Base-by-base conservation (phyloP, 1,140 invertebrate species). In the Trypoxylus dichotomus region DNA sequence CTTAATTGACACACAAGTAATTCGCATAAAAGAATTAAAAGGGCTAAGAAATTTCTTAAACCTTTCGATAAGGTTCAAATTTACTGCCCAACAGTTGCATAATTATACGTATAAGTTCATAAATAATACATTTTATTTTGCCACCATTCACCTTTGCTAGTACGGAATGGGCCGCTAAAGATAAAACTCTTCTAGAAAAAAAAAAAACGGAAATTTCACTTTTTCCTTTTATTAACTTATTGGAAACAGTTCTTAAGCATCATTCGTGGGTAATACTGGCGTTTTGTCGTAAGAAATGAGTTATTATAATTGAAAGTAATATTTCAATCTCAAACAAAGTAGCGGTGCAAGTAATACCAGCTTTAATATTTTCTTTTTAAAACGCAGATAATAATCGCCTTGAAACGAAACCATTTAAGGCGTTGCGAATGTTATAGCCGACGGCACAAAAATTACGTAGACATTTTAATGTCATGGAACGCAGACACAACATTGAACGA, bases 381-480 rank as follows among this genome's bases (percentile, higher is more conserved):
- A 54, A 27, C 8, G 60, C 24, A 68, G 60, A 68, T 68, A 24
- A 10, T 68, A 68, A 24, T 68, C 24, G 60, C 60, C 60, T 68
- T 68, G 60, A 29, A 68, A 68, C 27, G 60, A 68, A 29, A 24
- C 60, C 60, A 29, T 68, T 68, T 68, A 68, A 24, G 19, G 19
- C 24, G 60, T 68, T 25, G 21, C 19, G 27, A 68, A 68, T 68
- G 60, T 68, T 24, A 27, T 24, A 68, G 19, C 24, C 60, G 21
- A 13, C 21, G 13, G 1, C 19, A 24, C 24, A 13, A 68, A 27
- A 68, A 68, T 25, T 68, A 68, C 24, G 24, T 24, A 68, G 60
- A 68, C 60, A 24, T 27, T 68, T 68, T 19, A 68, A 25, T 24
- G 60, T 68, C 60, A 68, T 27, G 60, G 24, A 54, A 5, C 15